Evolutionary conservation across 1,140 invertebrate species (phyloP), one percentile per base, ranked within the genome.

Genomic region (Copidosoma floridanum): DNA sequence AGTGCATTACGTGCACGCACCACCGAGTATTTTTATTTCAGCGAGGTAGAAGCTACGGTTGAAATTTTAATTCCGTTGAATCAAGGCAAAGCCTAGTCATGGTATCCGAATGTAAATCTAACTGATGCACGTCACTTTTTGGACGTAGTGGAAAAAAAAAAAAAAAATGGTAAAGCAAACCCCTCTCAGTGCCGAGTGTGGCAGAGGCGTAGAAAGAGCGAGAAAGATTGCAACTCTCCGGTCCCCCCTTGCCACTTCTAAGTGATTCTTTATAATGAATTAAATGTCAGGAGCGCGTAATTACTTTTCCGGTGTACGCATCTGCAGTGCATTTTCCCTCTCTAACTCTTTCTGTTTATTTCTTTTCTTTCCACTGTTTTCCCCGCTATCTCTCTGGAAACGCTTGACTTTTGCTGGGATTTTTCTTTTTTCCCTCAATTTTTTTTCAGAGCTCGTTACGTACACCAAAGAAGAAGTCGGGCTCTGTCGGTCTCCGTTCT

Each of bases 241-340:
- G 32, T 16, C 24, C 23, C 37, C 20, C 11, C n/a, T n/a, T n/a
- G 12, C 12, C n/a, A n/a, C 32, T 38, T 37, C 18, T 50, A 50
- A 57, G 43, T 43, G 23, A 44, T 51, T 51, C 47, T 35, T 29
- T 24, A 21, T 35, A 32, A 58, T 44, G 37, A 54, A 54, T 54
- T 54, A 61, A 61, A 55, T 11, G 48, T 59, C 57, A 44, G 29
- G 21, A 44, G 43, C 16, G n/a, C n/a, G 43, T 61, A 67, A 61
- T 35, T 63, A 46, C 43, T 43, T 52, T 44, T 37, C 37, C 18
- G 37, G n/a, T 37, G 18, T 41, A 12, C n/a, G 37, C 41, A 16
- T 48, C 7, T 44, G 7, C 12, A 23, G 18, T 8, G 47, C 16
- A 21, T 37, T n/a, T n/a, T n/a, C n/a, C n/a, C n/a, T n/a, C n/a